Percentiles rank a stretch among this genome's conserved stretches.
phyloP scores from a whole-genome alignment of 2,113 vertebrate genomes.

The Hyaena hyaena region DNA sequence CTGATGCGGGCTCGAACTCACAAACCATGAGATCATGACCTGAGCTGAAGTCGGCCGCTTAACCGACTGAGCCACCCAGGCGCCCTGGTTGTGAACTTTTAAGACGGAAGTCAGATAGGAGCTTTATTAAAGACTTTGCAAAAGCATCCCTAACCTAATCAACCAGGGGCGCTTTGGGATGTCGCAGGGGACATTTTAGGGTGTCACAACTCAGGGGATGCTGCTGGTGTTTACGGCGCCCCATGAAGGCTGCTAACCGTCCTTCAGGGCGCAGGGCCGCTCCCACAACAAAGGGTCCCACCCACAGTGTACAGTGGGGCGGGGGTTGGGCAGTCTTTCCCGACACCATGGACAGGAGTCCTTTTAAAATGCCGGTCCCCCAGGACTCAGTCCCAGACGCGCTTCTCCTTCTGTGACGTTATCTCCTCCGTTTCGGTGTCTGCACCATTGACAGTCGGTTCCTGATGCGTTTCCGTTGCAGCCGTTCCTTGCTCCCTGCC shows the following conservation, averaged over 20 bases:
- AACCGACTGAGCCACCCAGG: too few relatives aligned
- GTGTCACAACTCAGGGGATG: neutral
- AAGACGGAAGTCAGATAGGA: neutral
- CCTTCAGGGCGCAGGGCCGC: fast-evolving
- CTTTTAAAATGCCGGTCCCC: neutral
- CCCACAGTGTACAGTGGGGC: too few relatives aligned
- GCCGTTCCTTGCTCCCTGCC: neutral
- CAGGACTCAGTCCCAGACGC: neutral
- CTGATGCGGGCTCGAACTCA: too few relatives aligned
- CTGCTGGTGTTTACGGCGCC: neutral
- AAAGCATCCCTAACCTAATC: neutral
- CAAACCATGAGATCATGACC: too few relatives aligned
- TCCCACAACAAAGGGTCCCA: neutral
- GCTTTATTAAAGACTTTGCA: neutral
- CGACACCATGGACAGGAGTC: neutral
- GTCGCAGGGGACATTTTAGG: neutral
- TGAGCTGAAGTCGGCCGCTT: too few relatives aligned
- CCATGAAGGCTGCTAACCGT: neutral
- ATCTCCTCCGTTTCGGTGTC: neutral
- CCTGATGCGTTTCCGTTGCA: neutral
- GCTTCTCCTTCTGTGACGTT: neutral
- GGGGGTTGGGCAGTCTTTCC: neutral
- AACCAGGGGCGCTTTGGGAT: neutral
- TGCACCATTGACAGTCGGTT: too few relatives aligned
- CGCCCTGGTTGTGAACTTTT: neutral